Conservation (phyloP, 2,797 vertebrate genomes). For the Aldrovandia affinis region DNA sequence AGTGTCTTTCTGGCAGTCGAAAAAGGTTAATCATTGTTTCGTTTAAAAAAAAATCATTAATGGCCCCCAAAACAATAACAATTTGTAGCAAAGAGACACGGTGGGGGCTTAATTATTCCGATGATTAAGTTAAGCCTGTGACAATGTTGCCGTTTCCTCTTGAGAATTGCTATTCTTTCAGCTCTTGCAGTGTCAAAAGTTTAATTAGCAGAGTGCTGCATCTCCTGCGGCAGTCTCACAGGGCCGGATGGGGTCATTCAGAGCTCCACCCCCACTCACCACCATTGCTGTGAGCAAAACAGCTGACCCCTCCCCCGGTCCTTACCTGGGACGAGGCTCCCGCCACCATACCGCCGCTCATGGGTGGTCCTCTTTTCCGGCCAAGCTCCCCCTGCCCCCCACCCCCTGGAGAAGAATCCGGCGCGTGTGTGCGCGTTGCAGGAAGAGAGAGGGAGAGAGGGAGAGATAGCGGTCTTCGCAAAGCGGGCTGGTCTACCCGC, state of each 20-base stretch:
- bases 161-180: background rate
- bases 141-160: slow-evolving; percentile 31
- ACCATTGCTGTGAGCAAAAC: background rate
- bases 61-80: slow-evolving; percentile 24
- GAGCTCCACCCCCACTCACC: background rate
- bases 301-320: background rate
- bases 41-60: slow-evolving; percentile 29
- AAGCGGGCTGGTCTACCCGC: slow-evolving; percentile 52
- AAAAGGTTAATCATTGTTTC: slow-evolving; percentile 2
- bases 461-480: slow-evolving; percentile 32
- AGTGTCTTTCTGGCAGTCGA: background rate
- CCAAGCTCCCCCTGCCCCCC: slow-evolving; percentile 9
- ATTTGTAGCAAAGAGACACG: slow-evolving; percentile 24
- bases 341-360: slow-evolving; percentile 66
- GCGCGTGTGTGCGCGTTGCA: slow-evolving; percentile 17
- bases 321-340: slow-evolving; percentile 73
- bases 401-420: slow-evolving; percentile 43
- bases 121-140: slow-evolving; percentile 43
- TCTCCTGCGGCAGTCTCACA: background rate
- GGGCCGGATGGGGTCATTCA: background rate
- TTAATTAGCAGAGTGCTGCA: slow-evolving; percentile 1
- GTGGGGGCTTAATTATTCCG: slow-evolving; percentile 34
- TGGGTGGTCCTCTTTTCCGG: slow-evolving; percentile 41
- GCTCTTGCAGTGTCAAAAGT: slow-evolving; percentile 25
- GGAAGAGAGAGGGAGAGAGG: slow-evolving; percentile 27